Base-by-base conservation (phyloP, 53 echinoderm and acorn worm species). In the Paracentrotus lividus region DNA sequence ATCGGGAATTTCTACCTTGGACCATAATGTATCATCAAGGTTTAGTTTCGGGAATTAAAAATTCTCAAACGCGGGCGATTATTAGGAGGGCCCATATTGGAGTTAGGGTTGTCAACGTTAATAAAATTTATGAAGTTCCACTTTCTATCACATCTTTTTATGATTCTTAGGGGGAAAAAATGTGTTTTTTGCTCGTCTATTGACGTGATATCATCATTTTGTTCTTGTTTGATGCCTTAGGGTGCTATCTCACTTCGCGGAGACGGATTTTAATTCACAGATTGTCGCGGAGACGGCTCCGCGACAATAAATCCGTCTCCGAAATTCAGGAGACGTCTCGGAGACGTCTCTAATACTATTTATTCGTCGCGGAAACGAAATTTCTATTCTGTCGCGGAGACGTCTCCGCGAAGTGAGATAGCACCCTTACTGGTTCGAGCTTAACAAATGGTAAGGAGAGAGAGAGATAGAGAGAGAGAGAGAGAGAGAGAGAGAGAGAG, bases 31-130 rank as follows among this genome's bases (percentile, higher is more conserved):
- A 81, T 47, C 45, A 81, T 13, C 81, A 47, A 81, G 47, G 81
- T 81, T 8, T 81, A 81, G 81, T 81, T 81, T 81, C 81, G 81
- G 47, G 47, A 81, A 81, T 81, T n/a, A n/a, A n/a, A n/a, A 81
- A 81, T 47, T 81, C 81, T 81, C 81, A 10, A 81, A n/a, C n/a
- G n/a, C n/a, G 10, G 26, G 47, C 81, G 47, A 81, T 81, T 81
- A 47, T n/a, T n/a, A n/a, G n/a, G 47, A 4, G 42, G 2, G 81
- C 9, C 45, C 44, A 47, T 24, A 27, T 14, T 27, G 47, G 13
- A 47, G 49, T 10, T 45, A 45, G 14, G 26, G 27, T 47, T 81
- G 81, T 81, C 81, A 81, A n/a, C 45, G 44, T 81, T 47, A 47
- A 72, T 47, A 81, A 7, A 81, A 47, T 81, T 81, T 47, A 45